Evolutionary conservation across 2,797 vertebrate species (phyloP).

Genomic region (Bradypodion pumilum): DNA sequence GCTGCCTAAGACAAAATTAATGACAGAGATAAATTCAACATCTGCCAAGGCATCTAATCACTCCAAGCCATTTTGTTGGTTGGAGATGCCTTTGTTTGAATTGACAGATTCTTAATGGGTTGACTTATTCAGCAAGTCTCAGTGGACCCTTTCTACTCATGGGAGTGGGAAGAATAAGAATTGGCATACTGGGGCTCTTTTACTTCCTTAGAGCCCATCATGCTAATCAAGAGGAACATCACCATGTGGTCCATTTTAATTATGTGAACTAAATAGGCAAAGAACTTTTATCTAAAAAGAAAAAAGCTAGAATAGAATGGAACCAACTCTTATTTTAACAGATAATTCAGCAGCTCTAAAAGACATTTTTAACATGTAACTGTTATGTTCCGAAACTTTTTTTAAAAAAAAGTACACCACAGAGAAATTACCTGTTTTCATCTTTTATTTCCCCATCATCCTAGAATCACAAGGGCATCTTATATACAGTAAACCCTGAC

Average conservation of each 20-base stretch:
- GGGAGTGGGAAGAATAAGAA: conserved; percentile 43
- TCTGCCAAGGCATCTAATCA: conserved; percentile 63
- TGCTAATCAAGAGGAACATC: conserved; percentile 63
- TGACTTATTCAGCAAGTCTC: conserved; percentile 71
- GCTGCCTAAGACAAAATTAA: conserved; percentile 50
- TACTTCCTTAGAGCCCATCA: conserved; percentile 45
- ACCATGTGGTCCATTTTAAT: conserved; percentile 61
- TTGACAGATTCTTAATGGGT: conserved; percentile 70
- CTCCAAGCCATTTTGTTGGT: conserved; percentile 61
- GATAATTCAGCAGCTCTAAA: neutral
- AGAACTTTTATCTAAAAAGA: conserved; percentile 41
- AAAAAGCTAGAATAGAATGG: neutral
- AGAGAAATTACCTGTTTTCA: neutral
- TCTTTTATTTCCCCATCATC: too few relatives aligned
- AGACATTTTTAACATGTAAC: conserved; percentile 20
- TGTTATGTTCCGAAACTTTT: neutral
- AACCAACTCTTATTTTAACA: rapidly evolving
- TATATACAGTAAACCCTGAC: too few relatives aligned
- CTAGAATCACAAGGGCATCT: neutral
- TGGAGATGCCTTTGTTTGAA: conserved; percentile 65
- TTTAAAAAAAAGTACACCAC: neutral
- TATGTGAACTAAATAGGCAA: conserved; percentile 63
- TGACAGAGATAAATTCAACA: conserved; percentile 65
- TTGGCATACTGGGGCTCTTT: conserved; percentile 35
- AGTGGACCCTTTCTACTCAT: conserved; percentile 63